Evolutionary conservation across 2,888 invertebrate species (phyloP), one percentile per base, ranked within the genome.

Genomic region (Theretra japonica): DNA sequence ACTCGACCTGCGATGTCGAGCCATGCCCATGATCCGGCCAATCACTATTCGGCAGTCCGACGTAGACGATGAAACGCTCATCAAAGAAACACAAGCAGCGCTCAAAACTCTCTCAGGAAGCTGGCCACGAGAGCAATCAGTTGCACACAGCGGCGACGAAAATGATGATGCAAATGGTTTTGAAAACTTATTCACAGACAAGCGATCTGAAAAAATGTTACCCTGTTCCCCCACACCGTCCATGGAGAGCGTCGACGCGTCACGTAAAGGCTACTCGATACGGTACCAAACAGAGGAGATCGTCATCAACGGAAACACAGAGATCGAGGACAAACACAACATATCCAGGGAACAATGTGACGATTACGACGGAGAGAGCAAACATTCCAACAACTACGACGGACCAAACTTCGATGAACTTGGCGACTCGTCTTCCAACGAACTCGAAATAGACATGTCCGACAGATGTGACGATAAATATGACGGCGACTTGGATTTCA

Each of bases 31-130:
- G 70, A 88, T 89, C 76, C 90, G 93, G 72, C 92, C 93, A 2
- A 93, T 92, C 68, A 81, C 94, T 79, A 72, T 83, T 68, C 88
- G 90, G 75, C 90, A 82, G 73, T 74, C 90, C 58, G 87, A 89
- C 59, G 96, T 96, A 80, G 97, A 97, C 80, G 97, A 98, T 84
- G 98, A 98, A 87, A 97, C 96, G 0, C 95, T 98, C 71, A 97
- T 98, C 75, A 95, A 97, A 70, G 98, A 98, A 88, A 98, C 98
- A 3, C 98, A 98, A 87, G 97, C 97, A 1, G 98, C 98, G 0
- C 89, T 98, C 48, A 97, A 97, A 87, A 97, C 97, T 79, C 92
- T 98, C n/a, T 97, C 98, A 0, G 97, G 97, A 21, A 97, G 97
- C 86, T 98, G 98, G 97, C 96, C 96, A 7, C 88, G 90, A n/a